Base-by-base conservation (phyloP, 1,140 invertebrate genomes). In the Drosophila ogumai region DNA sequence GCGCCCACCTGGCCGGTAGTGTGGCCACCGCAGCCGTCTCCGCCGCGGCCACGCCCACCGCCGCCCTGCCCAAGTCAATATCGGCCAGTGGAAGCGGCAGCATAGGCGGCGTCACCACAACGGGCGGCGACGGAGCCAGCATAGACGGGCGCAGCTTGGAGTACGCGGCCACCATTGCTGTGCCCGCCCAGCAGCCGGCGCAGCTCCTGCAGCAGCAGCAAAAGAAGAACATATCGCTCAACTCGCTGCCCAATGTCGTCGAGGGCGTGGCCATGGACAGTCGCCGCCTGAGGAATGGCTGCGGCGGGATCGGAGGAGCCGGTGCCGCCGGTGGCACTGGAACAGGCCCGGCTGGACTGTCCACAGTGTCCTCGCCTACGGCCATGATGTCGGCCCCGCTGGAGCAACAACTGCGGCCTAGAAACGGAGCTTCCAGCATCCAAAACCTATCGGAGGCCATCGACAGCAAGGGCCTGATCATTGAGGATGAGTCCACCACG, bases 401-500 rank as follows among this genome's bases (percentile, higher is more conserved):
- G 38, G 90, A 91, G 10, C 81, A 91, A 19, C 85, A 90, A 44
- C 64, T 90, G 43, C 59, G 80, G 3, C 58, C 79, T 22, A 59
- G 79, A 28, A 92, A 91, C 46, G 91, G 87, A 0, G 73, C 73
- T 17, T 28, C 47, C 25, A 92, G 91, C 46, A 64, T 85, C 3
- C 91, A 91, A 19, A 90, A 87, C 44, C 67, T 91, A 8, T 19
- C 76, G 8, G 90, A 90, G 36, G 73, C 75, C 15, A 88, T 90
- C 40, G 79, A 75, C 49, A 65, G 66, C 36, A 92, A 91, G 47
- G 74, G 80, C 5, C 93, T 94, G 17, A 94, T 95, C 38, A 80
- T 91, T 0, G 96, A 97, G 12, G 96, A 97, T 38, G 96, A 97
- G 75, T 94, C 94, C 43, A 96, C 95, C 2, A 95, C 95, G 0